Evolutionary conservation across 1,140 invertebrate species (phyloP), one percentile per base, ranked within the genome.

Genomic region (Drosophila watanabei): DNA sequence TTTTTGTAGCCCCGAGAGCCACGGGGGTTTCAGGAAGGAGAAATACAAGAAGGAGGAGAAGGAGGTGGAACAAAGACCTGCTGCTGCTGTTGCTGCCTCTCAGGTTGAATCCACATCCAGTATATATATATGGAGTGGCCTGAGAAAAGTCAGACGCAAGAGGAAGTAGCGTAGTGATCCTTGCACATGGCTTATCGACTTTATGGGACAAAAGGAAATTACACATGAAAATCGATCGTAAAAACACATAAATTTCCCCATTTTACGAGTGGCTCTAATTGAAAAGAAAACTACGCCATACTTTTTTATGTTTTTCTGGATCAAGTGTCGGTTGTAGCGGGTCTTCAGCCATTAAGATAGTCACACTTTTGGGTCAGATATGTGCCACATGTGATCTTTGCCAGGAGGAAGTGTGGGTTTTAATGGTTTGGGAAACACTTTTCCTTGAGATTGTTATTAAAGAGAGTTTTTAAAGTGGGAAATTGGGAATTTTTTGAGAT

Each of bases 81-180:
- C 58, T 48, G 68, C 35, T 35, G 57, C 46, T 59, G 24, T 24
- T 24, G n/a, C n/a, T 57, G 79, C 80, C 45, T 28, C 46, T 52
- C 49, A 84, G 76, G 76, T 79, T 73, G 54, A 13, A 57, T 20
- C 33, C 43, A 54, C 33, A 41, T 46, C 51, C 45, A 71, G 18
- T 13, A 5, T 11, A 10, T 6, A 3, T 24, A 24, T 46, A 24
- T 75, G 37, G 33, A 76, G 75, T 51, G 77, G 70, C 72, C 49
- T 83, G 80, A 73, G 78, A 80, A 79, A 41, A 76, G 62, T 79
- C 73, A 69, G 41, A 28, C 41, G 20, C 39, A 35, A 51, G 68
- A 39, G 85, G 85, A 86, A 75, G 82, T 82, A 85, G 82, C 18
- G 4, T 20, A 9, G 24, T 75, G 62, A 81, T 86, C 82, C 82